These are phyloP conservation scores for Anguilla pacifica DNA, from an alignment of 2,797 vertebrate species.

Conservation along the genomic window DNA sequence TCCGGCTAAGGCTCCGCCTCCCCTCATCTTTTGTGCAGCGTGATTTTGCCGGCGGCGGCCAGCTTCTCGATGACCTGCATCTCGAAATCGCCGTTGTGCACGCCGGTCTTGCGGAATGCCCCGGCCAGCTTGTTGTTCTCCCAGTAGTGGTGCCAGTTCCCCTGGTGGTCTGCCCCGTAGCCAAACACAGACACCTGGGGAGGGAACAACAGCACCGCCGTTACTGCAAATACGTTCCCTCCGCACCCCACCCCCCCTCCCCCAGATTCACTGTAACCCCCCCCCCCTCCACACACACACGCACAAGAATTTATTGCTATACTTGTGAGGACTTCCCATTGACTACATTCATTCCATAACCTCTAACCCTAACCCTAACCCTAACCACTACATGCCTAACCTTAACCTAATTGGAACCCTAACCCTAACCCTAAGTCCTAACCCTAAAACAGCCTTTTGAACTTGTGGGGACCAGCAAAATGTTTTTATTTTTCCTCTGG, in stretches of 20 bases:
- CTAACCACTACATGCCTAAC: no score
- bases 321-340: no score
- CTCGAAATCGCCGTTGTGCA: slow-evolving; percentile 75
- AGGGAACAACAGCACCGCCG: neutral
- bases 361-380: no score
- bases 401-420: no score
- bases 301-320: no score
- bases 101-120: slow-evolving; percentile 76
- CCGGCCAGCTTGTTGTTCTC: slow-evolving; percentile 70
- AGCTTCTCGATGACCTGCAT: slow-evolving; percentile 60
- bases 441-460: no score
- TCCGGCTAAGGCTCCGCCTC: no score
- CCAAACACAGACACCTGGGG: slow-evolving; percentile 79
- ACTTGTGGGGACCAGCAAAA: no score
- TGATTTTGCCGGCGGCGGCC: slow-evolving; percentile 63
- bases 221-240: neutral
- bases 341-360: no score
- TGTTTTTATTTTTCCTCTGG: neutral
- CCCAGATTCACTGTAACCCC: neutral
- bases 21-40: slow-evolving; percentile 49
- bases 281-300: no score
- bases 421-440: no score
- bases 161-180: slow-evolving; percentile 74
- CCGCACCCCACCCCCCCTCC: neutral
- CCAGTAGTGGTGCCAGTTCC: slow-evolving; percentile 87